Evolutionary conservation across 2,888 invertebrate species (phyloP).

Genomic region (Hymenopus coronatus): DNA sequence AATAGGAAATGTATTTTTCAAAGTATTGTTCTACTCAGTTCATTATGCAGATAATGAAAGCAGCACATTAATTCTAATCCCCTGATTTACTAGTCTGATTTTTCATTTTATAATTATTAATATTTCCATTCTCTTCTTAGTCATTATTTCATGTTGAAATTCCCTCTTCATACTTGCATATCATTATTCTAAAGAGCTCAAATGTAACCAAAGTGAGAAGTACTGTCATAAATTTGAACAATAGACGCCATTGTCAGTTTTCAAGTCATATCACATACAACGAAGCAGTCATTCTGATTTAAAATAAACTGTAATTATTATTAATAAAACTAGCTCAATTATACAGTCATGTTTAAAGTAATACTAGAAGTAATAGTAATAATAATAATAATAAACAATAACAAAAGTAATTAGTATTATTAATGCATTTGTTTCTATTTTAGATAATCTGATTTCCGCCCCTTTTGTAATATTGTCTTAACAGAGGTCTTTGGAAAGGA

Average conservation of each 20-base stretch:
- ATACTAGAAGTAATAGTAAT: neutral
- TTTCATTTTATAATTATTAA: neutral
- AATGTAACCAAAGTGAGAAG: neutral
- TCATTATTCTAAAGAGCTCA: neutral
- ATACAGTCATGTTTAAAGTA: neutral
- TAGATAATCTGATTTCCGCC: neutral
- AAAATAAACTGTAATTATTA: neutral
- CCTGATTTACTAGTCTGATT: neutral
- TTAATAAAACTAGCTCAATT: neutral
- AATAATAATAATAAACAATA: neutral
- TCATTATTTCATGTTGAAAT: neutral
- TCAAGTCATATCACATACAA: neutral
- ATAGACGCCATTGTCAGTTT: neutral
- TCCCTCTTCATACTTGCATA: neutral
- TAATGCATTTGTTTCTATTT: neutral
- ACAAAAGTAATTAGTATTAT: neutral
- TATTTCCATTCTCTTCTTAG: neutral
- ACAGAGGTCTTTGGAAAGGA: neutral
- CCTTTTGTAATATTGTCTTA: neutral
- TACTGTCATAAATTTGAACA: neutral
- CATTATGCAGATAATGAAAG: neutral
- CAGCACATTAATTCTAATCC: neutral
- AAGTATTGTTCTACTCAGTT: neutral
- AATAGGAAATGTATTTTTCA: neutral
- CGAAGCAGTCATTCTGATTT: neutral